Base-by-base conservation (phyloP, 2,797 vertebrate genomes). In the Calcarius lapponicus region DNA sequence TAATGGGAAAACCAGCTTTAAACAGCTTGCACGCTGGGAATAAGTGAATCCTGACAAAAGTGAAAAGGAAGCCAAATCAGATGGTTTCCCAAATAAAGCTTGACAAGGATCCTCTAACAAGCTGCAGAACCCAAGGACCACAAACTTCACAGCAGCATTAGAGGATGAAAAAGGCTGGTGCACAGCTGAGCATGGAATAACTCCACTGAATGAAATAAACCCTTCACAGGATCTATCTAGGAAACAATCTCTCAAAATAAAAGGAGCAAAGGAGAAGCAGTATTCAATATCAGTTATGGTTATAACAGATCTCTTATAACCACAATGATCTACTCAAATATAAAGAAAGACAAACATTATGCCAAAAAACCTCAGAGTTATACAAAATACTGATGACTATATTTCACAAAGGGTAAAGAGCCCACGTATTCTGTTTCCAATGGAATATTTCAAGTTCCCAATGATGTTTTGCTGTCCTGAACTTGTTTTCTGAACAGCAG, bases 341-440 rank as follows among this genome's bases (percentile, higher is more conserved):
- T 6, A 47, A 71, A 85, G 4, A 81, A 67, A 88, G 7, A 6
- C 12, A 79, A 75, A 40, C 28, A 65, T 51, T 40, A 61, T 38
- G 26, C 17, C 10, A 79, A 62, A 72, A 26, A 8, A 0, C 0
- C 0, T 24, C 28, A 31, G 25, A 73, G 18, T 64, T 64, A 38
- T 6, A 31, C 11, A 64, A 78, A 78, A 29, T 9, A 18, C 21
- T 69, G 72, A 17, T 43, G 14, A 21, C 10, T 53, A 4, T 48
- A 70, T 84, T 86, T 67, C 20, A 87, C n/a, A 81, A 66, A 53
- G 6, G 17, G 11, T 25, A 60, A 88, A 62, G 26, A 86, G 13
- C 9, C 6, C 7, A 5, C 0, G 0, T 10, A 20, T 24, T 65
- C 38, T 36, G 22, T 61, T 79, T 81, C 32, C 19, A 62, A 4